phyloP scores from a whole-genome alignment of 2,797 vertebrate species.

The Astyanax mexicanus region DNA sequence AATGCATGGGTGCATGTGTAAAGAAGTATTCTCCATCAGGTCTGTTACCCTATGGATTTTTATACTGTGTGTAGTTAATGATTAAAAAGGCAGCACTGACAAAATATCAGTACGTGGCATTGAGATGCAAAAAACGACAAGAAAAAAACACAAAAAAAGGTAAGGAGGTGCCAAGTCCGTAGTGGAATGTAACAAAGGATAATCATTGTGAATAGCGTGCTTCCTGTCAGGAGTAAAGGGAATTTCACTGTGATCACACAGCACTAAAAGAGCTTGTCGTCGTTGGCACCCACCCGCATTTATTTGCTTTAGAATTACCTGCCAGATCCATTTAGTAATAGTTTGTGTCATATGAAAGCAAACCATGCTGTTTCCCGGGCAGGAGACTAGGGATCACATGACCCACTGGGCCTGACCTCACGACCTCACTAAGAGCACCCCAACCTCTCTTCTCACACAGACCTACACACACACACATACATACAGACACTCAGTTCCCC shows the following conservation, averaged over 20 bases:
- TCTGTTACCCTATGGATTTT: neutral
- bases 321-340: slow-evolving; percentile 86
- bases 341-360: slow-evolving; percentile 93
- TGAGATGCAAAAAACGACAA: slow-evolving; percentile 9
- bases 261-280: slow-evolving; percentile 72
- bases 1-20: neutral
- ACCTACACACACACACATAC: slow-evolving; percentile 31
- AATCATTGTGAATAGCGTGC: slow-evolving; percentile 74
- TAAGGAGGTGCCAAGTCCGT: slow-evolving; percentile 14
- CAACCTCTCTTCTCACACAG: slow-evolving; percentile 53
- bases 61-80: neutral
- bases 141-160: neutral
- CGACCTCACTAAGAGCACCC: slow-evolving; percentile 78
- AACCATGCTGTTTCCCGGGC: slow-evolving; percentile 84
- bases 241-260: slow-evolving; percentile 72
- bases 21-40: neutral
- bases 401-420: slow-evolving; percentile 78
- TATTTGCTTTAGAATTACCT: slow-evolving; percentile 91
- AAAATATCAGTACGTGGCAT: slow-evolving; percentile 1
- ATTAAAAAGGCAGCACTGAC: slow-evolving; percentile 13
- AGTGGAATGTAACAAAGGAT: slow-evolving; percentile 27
- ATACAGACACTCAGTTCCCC: slow-evolving; percentile 51
- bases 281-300: slow-evolving; percentile 80
- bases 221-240: slow-evolving; percentile 77
- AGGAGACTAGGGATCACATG: slow-evolving; percentile 72